These are phyloP conservation scores for Phoebastria nigripes DNA, from an alignment of 2,797 vertebrate species.

Conservation along the genomic window DNA sequence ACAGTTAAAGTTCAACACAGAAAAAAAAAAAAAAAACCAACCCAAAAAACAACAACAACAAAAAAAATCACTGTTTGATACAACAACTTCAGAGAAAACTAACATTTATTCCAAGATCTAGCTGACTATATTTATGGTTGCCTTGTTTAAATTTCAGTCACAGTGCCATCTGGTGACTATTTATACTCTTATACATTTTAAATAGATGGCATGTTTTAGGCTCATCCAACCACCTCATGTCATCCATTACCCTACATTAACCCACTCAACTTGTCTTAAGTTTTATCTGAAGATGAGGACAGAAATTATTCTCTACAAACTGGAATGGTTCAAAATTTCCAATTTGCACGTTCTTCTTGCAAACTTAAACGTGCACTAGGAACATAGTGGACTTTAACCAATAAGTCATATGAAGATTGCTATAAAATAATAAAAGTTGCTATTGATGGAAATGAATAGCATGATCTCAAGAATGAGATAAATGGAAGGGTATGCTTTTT, in stretches of 20 bases:
- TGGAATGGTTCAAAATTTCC: neutral
- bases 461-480: neutral
- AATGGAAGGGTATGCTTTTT: neutral
- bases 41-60: no score
- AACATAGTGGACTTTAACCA: neutral
- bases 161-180: slow-evolving; percentile 68
- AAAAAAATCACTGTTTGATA: neutral
- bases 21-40: neutral
- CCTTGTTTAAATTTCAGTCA: slow-evolving; percentile 31
- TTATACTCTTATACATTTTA: slow-evolving; percentile 36
- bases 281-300: neutral
- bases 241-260: neutral
- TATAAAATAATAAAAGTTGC: neutral
- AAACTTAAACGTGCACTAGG: neutral
- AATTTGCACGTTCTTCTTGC: neutral
- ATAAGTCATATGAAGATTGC: neutral
- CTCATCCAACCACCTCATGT: neutral
- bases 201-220: neutral
- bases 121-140: neutral
- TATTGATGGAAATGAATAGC: neutral
- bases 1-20: neutral
- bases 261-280: neutral
- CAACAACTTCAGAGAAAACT: neutral
- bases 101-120: slow-evolving; percentile 13
- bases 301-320: neutral